phyloP scores from a whole-genome alignment of 2,113 vertebrate species.

The Prinia subflava region DNA sequence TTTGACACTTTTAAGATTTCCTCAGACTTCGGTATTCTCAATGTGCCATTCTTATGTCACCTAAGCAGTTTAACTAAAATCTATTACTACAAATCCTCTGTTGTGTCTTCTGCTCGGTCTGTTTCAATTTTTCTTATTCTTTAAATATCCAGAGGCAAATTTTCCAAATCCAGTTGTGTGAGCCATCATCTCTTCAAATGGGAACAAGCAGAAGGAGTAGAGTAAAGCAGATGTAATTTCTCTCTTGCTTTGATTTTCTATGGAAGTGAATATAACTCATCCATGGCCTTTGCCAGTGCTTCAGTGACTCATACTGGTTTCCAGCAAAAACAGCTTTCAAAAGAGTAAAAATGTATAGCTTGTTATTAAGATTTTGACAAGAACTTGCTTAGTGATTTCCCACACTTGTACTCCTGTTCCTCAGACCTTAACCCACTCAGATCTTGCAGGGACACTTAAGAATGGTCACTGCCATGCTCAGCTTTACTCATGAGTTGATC shows the following conservation, averaged over 20 bases:
- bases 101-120: neutral
- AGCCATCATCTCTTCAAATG: neutral
- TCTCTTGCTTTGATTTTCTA: neutral
- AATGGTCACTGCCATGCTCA: neutral
- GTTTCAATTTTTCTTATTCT: neutral
- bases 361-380: neutral
- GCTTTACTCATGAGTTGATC: neutral
- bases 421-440: neutral
- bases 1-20: neutral
- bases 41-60: neutral
- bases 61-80: neutral
- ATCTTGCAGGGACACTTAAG: neutral
- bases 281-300: neutral
- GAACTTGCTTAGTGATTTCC: neutral
- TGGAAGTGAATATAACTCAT: neutral
- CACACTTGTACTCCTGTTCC: neutral
- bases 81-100: neutral
- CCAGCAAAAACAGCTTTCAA: neutral
- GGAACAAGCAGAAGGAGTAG: neutral
- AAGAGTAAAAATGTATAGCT: neutral
- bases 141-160: neutral
- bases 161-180: neutral
- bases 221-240: neutral
- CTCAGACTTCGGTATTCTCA: neutral
- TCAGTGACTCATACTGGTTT: neutral